These are phyloP conservation scores for Leucophenga maculata DNA, from an alignment of 2,888 invertebrate species.

Conservation along the genomic window DNA sequence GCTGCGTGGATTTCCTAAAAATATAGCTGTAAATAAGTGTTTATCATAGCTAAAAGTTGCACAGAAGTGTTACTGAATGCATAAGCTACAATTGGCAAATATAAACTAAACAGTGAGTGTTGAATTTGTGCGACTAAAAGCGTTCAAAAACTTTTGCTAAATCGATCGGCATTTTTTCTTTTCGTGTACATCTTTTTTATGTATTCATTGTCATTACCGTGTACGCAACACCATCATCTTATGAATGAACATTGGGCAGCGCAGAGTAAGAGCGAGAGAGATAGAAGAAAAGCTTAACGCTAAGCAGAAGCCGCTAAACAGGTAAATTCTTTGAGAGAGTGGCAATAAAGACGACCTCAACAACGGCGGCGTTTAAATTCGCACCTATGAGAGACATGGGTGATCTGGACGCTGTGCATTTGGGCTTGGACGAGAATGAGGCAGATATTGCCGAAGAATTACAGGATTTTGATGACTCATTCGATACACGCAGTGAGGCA, in stretches of 20 bases:
- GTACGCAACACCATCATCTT: neutral
- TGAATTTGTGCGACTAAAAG: neutral
- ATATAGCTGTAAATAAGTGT: neutral
- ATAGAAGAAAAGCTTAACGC: constrained; percentile 22
- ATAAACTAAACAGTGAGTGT: constrained; percentile 35
- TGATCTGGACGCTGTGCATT: constrained; percentile 77
- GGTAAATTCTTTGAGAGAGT: constrained; percentile 2
- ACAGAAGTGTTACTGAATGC: neutral
- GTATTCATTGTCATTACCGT: constrained; percentile 18
- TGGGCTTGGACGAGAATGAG: constrained; percentile 79
- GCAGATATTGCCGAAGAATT: constrained; percentile 86
- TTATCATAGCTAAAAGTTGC: neutral
- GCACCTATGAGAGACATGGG: constrained; percentile 68
- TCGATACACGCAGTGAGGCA: constrained; percentile 91
- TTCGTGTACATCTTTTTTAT: constrained; percentile 52
- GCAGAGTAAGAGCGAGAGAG: constrained; percentile 29
- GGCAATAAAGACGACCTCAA: constrained; percentile 51
- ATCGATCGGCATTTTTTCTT: constrained; percentile 64
- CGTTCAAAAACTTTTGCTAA: constrained; percentile 41
- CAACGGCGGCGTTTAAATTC: constrained; percentile 22
- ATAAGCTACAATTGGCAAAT: neutral
- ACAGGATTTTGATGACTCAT: constrained; percentile 79
- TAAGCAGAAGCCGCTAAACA: constrained; percentile 13
- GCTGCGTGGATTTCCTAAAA: neutral
- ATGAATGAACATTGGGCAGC: constrained; percentile 41